phyloP scores from a whole-genome alignment of 2,113 vertebrate species.

The Chloebia gouldiae region DNA sequence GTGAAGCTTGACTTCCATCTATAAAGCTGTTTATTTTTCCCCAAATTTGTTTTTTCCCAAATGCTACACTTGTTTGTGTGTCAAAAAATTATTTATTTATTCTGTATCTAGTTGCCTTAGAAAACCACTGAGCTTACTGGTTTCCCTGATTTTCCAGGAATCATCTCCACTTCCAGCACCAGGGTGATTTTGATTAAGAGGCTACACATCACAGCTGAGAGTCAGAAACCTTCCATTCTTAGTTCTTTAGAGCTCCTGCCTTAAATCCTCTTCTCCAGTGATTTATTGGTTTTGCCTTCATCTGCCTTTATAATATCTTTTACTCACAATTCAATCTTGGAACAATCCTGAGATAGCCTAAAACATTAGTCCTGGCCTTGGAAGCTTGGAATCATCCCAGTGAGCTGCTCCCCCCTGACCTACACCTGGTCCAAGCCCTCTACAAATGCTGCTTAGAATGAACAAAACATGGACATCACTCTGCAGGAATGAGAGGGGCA shows the following conservation, averaged over 20 bases:
- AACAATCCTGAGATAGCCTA: neutral
- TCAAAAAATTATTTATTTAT: neutral
- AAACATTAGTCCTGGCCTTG: neutral
- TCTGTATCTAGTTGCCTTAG: neutral
- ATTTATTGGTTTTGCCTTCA: neutral
- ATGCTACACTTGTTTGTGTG: neutral
- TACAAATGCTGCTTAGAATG: neutral
- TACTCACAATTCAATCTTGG: neutral
- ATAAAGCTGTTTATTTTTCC: neutral
- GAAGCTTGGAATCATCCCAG: neutral
- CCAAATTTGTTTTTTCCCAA: neutral
- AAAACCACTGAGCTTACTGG: neutral
- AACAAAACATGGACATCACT: fast-evolving
- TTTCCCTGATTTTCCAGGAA: neutral
- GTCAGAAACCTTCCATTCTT: neutral
- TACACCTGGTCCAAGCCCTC: neutral
- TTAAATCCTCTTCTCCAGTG: neutral
- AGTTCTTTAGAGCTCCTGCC: neutral
- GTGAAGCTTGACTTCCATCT: neutral
- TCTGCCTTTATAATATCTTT: neutral
- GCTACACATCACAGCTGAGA: neutral
- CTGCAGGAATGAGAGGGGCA: neutral
- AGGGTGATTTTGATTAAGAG: neutral
- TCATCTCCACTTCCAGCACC: neutral
- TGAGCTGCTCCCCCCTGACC: neutral